A percentile compares a stretch with the other conserved stretches of the same genome.
Evolutionary conservation across 2,797 vertebrate species (phyloP).

Genomic region (Catharus ustulatus): DNA sequence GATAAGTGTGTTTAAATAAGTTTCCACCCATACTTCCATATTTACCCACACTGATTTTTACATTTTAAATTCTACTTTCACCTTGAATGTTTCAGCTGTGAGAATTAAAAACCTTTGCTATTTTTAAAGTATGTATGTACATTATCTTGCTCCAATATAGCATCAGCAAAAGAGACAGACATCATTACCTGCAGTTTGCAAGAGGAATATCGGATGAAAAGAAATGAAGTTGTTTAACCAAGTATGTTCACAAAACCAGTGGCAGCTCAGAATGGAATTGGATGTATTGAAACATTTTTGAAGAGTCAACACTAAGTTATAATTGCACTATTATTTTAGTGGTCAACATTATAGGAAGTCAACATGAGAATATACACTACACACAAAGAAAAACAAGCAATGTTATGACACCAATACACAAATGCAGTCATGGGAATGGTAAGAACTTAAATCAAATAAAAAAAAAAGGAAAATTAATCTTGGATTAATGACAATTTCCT

Average conservation of each 20-base stretch:
- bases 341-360: background rate
- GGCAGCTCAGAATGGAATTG: rapidly evolving
- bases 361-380: background rate
- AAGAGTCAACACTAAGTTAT: background rate
- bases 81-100: background rate
- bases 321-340: background rate
- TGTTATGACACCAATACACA: background rate
- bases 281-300: background rate
- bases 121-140: background rate
- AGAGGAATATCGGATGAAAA: background rate
- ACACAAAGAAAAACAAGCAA: background rate
- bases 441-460: background rate
- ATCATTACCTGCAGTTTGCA: background rate
- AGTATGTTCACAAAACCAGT: background rate
- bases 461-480: background rate
- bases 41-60: background rate
- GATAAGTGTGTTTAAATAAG: background rate
- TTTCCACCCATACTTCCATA: background rate
- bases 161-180: background rate
- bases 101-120: background rate
- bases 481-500: background rate
- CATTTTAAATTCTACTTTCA: background rate
- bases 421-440: background rate
- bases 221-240: background rate
- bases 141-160: background rate